Evolutionary conservation across 2,113 vertebrate genomes (phyloP).

Genomic region (Lophius piscatorius): DNA sequence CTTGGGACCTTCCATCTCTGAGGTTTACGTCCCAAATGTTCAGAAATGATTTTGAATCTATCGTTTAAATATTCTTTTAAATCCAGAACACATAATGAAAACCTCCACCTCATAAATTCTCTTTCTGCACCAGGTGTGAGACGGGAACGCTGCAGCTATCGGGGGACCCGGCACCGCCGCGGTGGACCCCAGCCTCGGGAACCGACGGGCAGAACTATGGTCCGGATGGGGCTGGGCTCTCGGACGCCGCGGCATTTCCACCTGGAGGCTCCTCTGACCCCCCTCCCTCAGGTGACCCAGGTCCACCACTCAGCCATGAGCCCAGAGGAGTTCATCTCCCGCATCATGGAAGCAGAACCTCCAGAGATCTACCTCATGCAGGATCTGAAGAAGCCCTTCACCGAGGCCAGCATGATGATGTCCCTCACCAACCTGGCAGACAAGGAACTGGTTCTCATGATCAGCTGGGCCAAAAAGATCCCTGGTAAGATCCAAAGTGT

Average conservation of each 20-base stretch:
- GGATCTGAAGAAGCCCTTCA: slow-evolving; percentile 90
- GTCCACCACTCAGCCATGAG: slow-evolving; percentile 73
- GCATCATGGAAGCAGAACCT: slow-evolving; percentile 91
- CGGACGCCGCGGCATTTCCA: slow-evolving; percentile 62
- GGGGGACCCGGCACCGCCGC: slow-evolving; percentile 82
- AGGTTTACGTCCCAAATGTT: too few relatives aligned
- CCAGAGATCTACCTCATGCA: slow-evolving; percentile 89
- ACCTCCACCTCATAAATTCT: not conserved
- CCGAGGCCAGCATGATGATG: slow-evolving; percentile 97
- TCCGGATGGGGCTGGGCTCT: slow-evolving; percentile 48
- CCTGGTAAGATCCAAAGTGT: slow-evolving; percentile 81
- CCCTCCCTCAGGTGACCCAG: slow-evolving; percentile 41
- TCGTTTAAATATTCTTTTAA: too few relatives aligned
- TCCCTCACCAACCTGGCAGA: slow-evolving; percentile 95
- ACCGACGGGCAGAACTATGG: slow-evolving; percentile 53
- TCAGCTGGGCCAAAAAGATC: slow-evolving; percentile 98
- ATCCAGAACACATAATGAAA: too few relatives aligned
- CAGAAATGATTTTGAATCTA: too few relatives aligned
- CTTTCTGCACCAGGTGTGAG: slow-evolving; percentile 81
- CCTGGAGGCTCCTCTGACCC: slow-evolving; percentile 65
- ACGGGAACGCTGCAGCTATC: slow-evolving; percentile 89
- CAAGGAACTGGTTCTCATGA: slow-evolving; percentile 97
- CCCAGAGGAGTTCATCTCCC: slow-evolving; percentile 90
- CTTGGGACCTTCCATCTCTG: too few relatives aligned
- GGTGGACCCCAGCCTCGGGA: slow-evolving; percentile 74